phyloP scores from a whole-genome alignment of 2,797 vertebrate species.

The Pelobates cultripes region DNA sequence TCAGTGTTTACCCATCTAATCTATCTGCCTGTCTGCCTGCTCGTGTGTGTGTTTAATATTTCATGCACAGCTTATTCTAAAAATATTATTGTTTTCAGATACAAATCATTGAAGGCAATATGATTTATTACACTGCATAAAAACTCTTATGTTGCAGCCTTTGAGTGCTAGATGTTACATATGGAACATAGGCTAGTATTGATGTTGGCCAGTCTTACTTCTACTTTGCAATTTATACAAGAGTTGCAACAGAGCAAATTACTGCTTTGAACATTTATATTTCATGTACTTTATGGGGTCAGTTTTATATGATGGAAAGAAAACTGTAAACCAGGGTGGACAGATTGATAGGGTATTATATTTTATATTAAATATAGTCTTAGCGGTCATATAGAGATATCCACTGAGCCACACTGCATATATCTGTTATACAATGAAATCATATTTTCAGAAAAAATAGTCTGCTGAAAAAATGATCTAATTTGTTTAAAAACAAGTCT shows the following conservation, averaged over 20 bases:
- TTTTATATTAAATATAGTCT: slow-evolving; percentile 1
- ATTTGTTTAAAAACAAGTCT: slow-evolving; percentile 1
- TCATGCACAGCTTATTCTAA: too few relatives aligned
- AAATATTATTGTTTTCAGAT: too few relatives aligned
- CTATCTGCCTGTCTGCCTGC: too few relatives aligned
- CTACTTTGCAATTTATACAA: background rate
- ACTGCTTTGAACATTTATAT: background rate
- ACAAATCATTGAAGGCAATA: background rate
- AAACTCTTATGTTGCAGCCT: background rate
- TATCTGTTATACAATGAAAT: background rate
- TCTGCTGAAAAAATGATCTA: background rate
- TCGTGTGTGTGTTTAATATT: too few relatives aligned
- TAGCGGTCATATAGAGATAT: background rate
- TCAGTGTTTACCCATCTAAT: too few relatives aligned
- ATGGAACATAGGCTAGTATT: background rate
- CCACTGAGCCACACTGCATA: background rate
- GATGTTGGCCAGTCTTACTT: background rate
- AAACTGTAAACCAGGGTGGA: background rate
- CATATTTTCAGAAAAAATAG: background rate
- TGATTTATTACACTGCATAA: background rate
- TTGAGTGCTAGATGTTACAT: background rate
- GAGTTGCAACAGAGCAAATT: background rate
- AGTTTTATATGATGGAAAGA: background rate
- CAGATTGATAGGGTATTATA: slow-evolving; percentile 2
- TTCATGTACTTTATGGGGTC: background rate